Conservation (phyloP, 2,888 invertebrate genomes). For the Minunthozetes semirufus region DNA sequence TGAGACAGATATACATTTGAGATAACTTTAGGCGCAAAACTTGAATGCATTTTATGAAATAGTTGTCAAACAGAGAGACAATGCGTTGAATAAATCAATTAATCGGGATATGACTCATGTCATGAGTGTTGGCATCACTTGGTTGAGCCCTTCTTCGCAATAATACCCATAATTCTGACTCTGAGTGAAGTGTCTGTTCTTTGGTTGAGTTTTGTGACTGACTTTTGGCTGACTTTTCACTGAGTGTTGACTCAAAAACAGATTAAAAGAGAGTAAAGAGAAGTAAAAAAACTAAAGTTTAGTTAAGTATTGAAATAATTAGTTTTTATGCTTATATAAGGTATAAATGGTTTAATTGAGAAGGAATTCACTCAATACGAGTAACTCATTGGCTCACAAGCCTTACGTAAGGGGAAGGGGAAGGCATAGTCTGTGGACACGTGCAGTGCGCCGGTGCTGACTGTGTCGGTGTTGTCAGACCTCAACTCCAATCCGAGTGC, state of each 20-base stretch:
- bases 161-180: too few species aligned
- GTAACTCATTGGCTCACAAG: neutral
- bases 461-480: neutral
- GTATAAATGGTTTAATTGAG: slow-evolving; percentile 14
- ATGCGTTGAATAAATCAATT: neutral
- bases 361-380: neutral
- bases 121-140: neutral
- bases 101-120: neutral
- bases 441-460: neutral
- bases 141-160: too few species aligned
- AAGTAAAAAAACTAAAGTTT: slow-evolving; percentile 4
- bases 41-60: too few species aligned
- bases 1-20: too few species aligned
- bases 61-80: neutral
- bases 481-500: neutral
- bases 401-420: neutral
- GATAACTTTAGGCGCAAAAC: too few species aligned
- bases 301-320: slow-evolving; percentile 7
- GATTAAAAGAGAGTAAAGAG: neutral
- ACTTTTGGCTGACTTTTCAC: neutral
- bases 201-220: neutral
- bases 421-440: neutral
- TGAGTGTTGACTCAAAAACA: slow-evolving; percentile 1
- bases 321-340: slow-evolving; percentile 17
- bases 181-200: neutral